These are phyloP conservation scores for Caenorhabditis sp. DNA, from an alignment of 2,888 invertebrate genomes.

Conservation along the genomic window DNA sequence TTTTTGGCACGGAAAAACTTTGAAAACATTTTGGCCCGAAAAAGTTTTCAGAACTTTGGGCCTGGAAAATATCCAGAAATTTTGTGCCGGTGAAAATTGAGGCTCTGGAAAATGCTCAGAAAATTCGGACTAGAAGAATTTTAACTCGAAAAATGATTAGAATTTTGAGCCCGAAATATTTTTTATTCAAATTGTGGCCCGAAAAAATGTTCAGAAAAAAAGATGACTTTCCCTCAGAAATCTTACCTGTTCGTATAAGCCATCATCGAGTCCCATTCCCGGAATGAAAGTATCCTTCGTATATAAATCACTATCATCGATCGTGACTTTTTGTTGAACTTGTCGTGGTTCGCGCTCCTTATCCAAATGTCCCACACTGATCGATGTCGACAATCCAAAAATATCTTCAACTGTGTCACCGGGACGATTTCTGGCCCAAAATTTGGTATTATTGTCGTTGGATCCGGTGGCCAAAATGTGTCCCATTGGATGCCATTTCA, in stretches of 20 bases:
- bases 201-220: too few relatives aligned
- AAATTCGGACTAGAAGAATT: not conserved
- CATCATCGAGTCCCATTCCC: constrained; percentile 98
- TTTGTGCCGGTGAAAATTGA: too few relatives aligned
- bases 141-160: too few relatives aligned
- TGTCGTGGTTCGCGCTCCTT: constrained; percentile 50
- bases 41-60: too few relatives aligned
- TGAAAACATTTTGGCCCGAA: constrained; percentile 9
- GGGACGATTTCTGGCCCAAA: constrained; percentile 98
- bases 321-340: constrained; percentile 19
- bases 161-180: too few relatives aligned
- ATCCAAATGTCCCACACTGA: constrained; percentile 54
- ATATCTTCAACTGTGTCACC: constrained; percentile 96
- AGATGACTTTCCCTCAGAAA: too few relatives aligned
- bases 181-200: too few relatives aligned
- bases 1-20: too few relatives aligned
- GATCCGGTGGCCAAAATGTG: constrained; percentile 96
- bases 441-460: constrained; percentile 97
- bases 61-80: too few relatives aligned
- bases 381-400: constrained; percentile 77
- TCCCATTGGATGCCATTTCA: constrained; percentile 98
- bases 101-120: too few relatives aligned
- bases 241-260: constrained; percentile 77
- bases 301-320: constrained; percentile 20
- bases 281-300: constrained; percentile 73